Evolutionary conservation across 1,140 invertebrate species (phyloP).

Genomic region (Eubasilissa regina): DNA sequence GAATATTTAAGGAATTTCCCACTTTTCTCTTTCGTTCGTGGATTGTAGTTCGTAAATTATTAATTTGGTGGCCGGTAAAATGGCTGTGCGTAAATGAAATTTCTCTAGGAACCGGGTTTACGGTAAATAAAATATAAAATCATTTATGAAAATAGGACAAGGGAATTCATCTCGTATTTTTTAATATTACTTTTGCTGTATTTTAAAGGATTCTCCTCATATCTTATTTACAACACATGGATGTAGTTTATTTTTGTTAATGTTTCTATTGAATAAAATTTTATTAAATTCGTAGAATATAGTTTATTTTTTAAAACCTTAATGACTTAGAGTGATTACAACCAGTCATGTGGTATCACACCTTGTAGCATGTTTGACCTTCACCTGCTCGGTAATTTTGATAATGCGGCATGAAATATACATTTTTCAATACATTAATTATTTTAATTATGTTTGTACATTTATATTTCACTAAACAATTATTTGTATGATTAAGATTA

Average conservation of each 20-base stretch:
- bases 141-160: background rate
- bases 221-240: background rate
- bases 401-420: no score
- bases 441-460: no score
- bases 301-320: no score
- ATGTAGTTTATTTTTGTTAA: background rate
- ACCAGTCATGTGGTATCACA: no score
- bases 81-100: background rate
- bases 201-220: background rate
- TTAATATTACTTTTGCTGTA: background rate
- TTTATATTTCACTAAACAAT: no score
- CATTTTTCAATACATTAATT: no score
- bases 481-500: no score
- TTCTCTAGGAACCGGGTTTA: background rate
- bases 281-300: no score
- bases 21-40: constrained; percentile 40
- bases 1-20: constrained; percentile 43
- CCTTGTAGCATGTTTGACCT: no score
- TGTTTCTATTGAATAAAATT: background rate
- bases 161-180: background rate
- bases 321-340: no score
- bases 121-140: background rate
- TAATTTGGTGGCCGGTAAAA: constrained; percentile 38
- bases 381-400: no score
- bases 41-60: constrained; percentile 46